Evolutionary conservation across 2,888 invertebrate genomes (phyloP), one percentile per base, ranked within the genome.

Genomic region (Salticus scenicus): DNA sequence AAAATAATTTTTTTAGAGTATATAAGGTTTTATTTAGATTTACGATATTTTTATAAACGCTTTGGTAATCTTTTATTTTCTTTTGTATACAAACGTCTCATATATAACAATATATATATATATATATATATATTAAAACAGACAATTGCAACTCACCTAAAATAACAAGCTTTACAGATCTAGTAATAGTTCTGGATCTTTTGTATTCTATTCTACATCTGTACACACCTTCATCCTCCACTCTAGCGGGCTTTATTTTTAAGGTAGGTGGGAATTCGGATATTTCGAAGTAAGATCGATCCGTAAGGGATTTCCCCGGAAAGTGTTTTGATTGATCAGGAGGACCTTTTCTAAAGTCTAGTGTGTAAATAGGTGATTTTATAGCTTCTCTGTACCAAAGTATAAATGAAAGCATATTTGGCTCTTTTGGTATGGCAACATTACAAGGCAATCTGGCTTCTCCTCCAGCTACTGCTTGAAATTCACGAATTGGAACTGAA

Each of bases 281-380:
- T 5, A 78, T 74, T 20, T 87, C 79, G 24, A 87, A 87, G 17
- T 87, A 70, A 14, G 83, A 75, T 47, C 87, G 30, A 14, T 74
- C 79, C 7, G 42, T 51, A 27, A 87, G 17, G 1, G 42, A 47
- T 42, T 79, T 69, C 1, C 83, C 80, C 5, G 84, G 83, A 30
- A 87, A 87, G 31, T 87, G 87, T 47, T 84, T 87, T 20, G 83
- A 79, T 41, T 87, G 69, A n/a, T 80, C 72, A 0, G 82, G 82
- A 5, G 69, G 66, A 8, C 79, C 83, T 41, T 72, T 75, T 28
- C 87, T 67, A 30, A 82, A 82, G 31, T 87, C 87, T 42, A 87
- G 31, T 8, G 83, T 87, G 76, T 87, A 87, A 27, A 87, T 80
- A 14, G 87, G 87, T 12, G 79, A 78, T 67, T 83, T 78, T 1